Conservation (phyloP, 2,888 invertebrate genomes). For the Stenurella melanura region DNA sequence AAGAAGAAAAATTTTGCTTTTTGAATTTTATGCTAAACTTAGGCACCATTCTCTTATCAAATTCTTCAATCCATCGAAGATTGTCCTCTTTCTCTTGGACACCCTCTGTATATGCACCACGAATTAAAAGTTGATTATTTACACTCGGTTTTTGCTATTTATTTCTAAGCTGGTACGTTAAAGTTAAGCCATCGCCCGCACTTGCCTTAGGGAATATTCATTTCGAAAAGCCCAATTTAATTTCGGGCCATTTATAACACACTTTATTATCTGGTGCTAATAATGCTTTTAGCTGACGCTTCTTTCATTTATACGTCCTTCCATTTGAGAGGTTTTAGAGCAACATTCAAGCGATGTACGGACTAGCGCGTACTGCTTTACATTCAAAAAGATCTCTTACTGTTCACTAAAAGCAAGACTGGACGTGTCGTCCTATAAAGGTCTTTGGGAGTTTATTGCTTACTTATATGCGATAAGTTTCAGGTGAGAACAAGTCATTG, state of each 20-base stretch:
- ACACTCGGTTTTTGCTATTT: not conserved
- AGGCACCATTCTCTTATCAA: no score
- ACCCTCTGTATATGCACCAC: no score
- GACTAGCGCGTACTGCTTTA: not conserved
- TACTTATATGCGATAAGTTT: no score
- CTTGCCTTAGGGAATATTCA: conserved; percentile 31
- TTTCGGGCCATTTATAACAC: conserved; percentile 44
- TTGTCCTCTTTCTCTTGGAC: no score
- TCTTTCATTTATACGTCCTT: not conserved
- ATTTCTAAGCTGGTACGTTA: not conserved
- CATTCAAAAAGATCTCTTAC: conserved; percentile 2
- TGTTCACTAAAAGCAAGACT: not conserved
- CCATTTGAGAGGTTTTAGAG: conserved; percentile 2
- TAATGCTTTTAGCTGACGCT: conserved; percentile 36
- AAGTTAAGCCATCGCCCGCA: conserved; percentile 5
- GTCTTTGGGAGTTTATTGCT: not conserved
- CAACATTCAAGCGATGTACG: not conserved
- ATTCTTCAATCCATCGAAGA: no score
- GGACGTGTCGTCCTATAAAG: not conserved
- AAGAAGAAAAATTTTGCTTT: no score
- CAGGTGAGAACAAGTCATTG: no score
- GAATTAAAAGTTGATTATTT: not conserved
- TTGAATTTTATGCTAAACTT: no score
- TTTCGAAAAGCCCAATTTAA: conserved; percentile 43
- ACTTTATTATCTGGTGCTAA: conserved; percentile 44